Evolutionary conservation across 2,797 vertebrate genomes (phyloP).

Genomic region (Ateles fusciceps): DNA sequence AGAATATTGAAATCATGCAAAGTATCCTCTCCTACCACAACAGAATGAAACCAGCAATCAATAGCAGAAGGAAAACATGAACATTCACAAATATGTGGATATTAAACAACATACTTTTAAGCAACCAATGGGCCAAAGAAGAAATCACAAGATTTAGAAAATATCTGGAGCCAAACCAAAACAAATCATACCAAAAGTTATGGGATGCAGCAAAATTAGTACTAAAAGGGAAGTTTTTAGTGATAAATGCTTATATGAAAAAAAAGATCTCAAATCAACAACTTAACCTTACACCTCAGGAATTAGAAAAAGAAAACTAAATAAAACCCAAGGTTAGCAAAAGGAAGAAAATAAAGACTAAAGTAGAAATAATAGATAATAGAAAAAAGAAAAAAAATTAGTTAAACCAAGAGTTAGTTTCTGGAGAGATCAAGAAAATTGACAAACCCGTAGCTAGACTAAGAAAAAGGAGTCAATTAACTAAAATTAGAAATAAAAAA

Average conservation of each 20-base stretch:
- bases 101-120: not conserved
- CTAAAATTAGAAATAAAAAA: not conserved
- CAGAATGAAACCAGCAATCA: not conserved
- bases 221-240: not conserved
- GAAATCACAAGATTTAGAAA: not conserved
- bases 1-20: not conserved
- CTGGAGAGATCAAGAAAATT: not conserved
- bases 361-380: not conserved
- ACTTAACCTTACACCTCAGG: not conserved
- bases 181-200: not conserved
- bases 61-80: not conserved
- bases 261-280: not conserved
- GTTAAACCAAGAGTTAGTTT: not conserved
- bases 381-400: not conserved
- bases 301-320: not conserved
- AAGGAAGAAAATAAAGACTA: not conserved
- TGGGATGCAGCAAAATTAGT: not conserved
- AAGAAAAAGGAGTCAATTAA: not conserved
- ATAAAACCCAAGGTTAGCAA: not conserved
- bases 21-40: not conserved
- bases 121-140: not conserved
- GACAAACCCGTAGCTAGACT: not conserved
- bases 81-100: not conserved
- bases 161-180: not conserved
- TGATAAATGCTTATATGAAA: not conserved